Percentiles rank a stretch among this genome's conserved stretches.
These are phyloP conservation scores for Buphagus erythrorhynchus DNA, from an alignment of 2,797 vertebrate species.

Conservation along the genomic window DNA sequence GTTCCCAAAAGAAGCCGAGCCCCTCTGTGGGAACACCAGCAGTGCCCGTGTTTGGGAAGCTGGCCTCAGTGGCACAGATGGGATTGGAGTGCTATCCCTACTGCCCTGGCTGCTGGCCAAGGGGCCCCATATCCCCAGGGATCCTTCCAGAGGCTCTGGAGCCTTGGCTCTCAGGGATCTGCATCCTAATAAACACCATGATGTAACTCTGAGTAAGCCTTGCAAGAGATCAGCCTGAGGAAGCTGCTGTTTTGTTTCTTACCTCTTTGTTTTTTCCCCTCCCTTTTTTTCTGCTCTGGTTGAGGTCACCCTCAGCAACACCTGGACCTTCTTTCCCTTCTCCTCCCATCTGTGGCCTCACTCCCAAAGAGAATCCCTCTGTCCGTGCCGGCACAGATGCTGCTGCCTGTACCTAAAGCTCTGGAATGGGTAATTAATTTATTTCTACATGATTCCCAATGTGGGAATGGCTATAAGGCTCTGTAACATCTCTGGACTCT, in stretches of 20 bases:
- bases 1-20: background rate
- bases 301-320: background rate
- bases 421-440: background rate
- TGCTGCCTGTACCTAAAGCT: background rate
- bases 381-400: background rate
- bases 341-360: fast-evolving
- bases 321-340: background rate
- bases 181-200: background rate
- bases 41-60: background rate
- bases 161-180: background rate
- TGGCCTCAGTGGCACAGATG: background rate
- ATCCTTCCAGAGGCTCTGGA: background rate
- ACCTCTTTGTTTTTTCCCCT: background rate
- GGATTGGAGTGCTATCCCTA: background rate
- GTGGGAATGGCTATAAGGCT: background rate
- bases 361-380: background rate
- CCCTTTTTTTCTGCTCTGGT: background rate
- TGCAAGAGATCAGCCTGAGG: background rate
- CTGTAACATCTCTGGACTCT: background rate
- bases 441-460: background rate
- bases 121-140: background rate
- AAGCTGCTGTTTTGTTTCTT: background rate
- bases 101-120: background rate
- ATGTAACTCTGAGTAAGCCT: constrained; percentile 24
- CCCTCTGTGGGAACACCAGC: background rate